A percentile compares a stretch with the other conserved stretches of the same genome.
Conservation (phyloP, 2,113 vertebrate genomes). For the Protomyctophum bolini region DNA sequence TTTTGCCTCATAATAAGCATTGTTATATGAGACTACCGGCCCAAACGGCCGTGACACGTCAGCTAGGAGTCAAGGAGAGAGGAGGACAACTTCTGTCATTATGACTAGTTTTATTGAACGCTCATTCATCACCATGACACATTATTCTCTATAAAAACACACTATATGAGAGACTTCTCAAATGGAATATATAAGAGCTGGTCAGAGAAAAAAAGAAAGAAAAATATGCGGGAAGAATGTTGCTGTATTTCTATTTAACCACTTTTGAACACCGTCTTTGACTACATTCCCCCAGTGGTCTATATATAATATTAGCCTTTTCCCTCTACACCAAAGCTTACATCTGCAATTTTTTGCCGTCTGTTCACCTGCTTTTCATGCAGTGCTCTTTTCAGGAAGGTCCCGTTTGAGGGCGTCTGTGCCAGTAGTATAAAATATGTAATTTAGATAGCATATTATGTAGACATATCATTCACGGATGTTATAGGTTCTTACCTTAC, state of each 20-base stretch:
- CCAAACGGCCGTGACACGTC: slow-evolving; percentile 59
- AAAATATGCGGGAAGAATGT: slow-evolving; percentile 1
- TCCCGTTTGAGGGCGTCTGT: slow-evolving; percentile 59
- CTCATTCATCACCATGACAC: slow-evolving; percentile 68
- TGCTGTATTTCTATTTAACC: too few species aligned
- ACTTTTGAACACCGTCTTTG: too few species aligned
- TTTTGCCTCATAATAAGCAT: slow-evolving; percentile 70
- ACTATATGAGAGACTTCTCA: slow-evolving; percentile 53
- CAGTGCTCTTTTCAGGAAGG: slow-evolving; percentile 63
- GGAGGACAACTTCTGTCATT: slow-evolving; percentile 73
- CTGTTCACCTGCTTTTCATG: too few species aligned
- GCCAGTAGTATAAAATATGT: slow-evolving; percentile 21
- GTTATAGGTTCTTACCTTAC: too few species aligned
- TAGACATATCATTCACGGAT: too few species aligned
- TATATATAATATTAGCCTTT: too few species aligned
- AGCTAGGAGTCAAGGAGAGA: slow-evolving; percentile 72
- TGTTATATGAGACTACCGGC: slow-evolving; percentile 70
- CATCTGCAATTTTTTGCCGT: too few species aligned
- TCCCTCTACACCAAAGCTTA: too few species aligned
- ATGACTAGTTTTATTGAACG: slow-evolving; percentile 65
- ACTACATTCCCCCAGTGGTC: too few species aligned
- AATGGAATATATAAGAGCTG: slow-evolving; percentile 52
- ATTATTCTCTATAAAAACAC: slow-evolving; percentile 64
- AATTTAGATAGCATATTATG: too few species aligned
- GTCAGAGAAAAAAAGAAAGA: slow-evolving; percentile 41